Evolutionary conservation across 2,888 invertebrate species (phyloP), one percentile per base, ranked within the genome.

Genomic region (Geotrupes spiniger): DNA sequence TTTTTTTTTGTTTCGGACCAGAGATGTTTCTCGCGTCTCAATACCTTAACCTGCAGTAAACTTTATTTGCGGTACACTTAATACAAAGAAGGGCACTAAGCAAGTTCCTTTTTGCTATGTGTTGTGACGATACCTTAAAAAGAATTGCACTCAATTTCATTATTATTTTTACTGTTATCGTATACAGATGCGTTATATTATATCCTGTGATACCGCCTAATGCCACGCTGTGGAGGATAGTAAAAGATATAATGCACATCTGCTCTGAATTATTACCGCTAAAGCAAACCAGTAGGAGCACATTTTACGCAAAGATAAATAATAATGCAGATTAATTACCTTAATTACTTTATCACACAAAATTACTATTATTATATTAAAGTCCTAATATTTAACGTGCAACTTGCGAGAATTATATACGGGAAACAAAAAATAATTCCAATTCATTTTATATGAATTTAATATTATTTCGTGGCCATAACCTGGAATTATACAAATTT

Each of bases 251-350:
- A 46, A 46, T 46, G 46, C 46, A 46, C 46, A 40, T 11, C 46
- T 46, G 46, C 26, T 40, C 33, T 46, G 39, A 46, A 40, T 40
- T 46, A 46, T 46, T 46, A 33, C 46, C 33, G 12, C 40, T 46
- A 40, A 33, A 40, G 25, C 25, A 33, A 21, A 17, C 31, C 27
- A 40, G 33, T 21, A 21, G 21, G 6, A 21, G 16, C 39, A 28
- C 37, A 28, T 16, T 21, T 21, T 46, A 46, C 21, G 14, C 8
- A 33, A 31, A 38, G 31, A 46, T 46, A 46, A 46, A 40, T 46
- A 40, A 38, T 40, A 40, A 46, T 46, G 46, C 12, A 46, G 29
- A 46, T 46, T 46, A 46, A 46, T 46, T 39, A 46, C 21, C n/a
- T 46, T 46, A 46, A 46, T 46, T 46, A 38, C 33, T 21, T 21